Base-by-base conservation (phyloP, 2,797 vertebrate genomes). In the Melanotaenia pygmaea region DNA sequence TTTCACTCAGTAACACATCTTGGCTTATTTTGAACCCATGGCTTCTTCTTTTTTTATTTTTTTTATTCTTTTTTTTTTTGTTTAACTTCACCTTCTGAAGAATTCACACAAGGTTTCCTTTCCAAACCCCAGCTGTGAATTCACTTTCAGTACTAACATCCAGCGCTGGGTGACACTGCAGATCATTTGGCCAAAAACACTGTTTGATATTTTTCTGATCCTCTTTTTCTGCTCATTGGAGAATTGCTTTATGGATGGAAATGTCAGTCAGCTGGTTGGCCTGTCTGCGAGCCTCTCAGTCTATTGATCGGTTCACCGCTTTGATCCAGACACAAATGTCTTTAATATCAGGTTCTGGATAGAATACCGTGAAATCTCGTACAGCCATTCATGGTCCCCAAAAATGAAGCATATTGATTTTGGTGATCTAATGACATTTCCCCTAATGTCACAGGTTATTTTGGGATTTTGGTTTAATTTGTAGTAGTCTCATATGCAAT, bases 1-100 rank as follows among this genome's bases (percentile, higher is more conserved):
- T 84, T 85, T 91, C 65, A 60, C 76, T 77, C 60, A 66, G 45
- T 61, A 80, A 77, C 68, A 81, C 81, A 59, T 83, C 61, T 74
- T 76, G 72, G 71, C 74, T 69, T 18, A 65, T 82, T 87, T 81
- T 79, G 73, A 84, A 80, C 75, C 75, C 64, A 54, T 50, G 45
- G 63, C 59, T 47, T 47, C 45, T 9, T 47, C 20, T 47, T 47
- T 1, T 47, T 16, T 70, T 26, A 1, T 26, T 26, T 1, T 26
- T 26, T 1, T 26, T 26, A 2, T 9, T 47, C 5, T 47, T n/a
- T 1, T 47, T 70, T 74, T 70, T 67, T 77, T 77, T 75, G 59
- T 88, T 84, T 79, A 54, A 83, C 68, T 87, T 81, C 51, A 71
- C 56, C 63, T 74, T 69, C 64, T 54, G 16, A 61, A 70, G 77